phyloP scores from a whole-genome alignment of 2,888 invertebrate species.

The Morinoia aosen region DNA sequence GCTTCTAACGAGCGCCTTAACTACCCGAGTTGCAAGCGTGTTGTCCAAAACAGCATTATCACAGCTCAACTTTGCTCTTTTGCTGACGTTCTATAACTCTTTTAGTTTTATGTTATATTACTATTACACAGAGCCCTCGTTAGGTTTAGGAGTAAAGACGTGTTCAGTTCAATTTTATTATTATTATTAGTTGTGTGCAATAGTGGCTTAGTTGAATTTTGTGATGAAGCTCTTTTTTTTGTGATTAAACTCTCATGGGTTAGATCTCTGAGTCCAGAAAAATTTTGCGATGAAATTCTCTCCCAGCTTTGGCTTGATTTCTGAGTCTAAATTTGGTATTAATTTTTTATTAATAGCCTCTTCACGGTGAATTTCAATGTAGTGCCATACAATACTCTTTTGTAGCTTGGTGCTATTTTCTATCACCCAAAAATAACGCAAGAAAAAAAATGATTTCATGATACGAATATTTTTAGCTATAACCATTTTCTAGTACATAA shows the following conservation, averaged over 20 bases:
- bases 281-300: background rate
- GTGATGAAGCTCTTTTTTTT: no score
- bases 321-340: background rate
- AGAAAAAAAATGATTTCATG: no score
- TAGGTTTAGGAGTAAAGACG: background rate
- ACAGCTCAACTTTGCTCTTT: background rate
- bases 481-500: background rate
- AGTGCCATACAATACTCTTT: no score
- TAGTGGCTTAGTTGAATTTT: background rate
- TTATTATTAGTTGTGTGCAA: background rate
- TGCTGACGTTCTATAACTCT: background rate
- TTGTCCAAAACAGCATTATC: background rate
- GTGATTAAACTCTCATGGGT: no score
- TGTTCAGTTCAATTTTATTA: background rate
- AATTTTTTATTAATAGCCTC: no score
- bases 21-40: background rate
- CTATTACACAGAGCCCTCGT: background rate
- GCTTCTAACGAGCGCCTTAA: background rate
- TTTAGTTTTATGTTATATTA: background rate
- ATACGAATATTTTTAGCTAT: background rate
- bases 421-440: background rate
- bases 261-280: no score
- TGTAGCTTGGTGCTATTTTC: background rate
- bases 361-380: no score
- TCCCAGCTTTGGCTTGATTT: background rate